Percentiles rank a stretch among this genome's conserved stretches.
phyloP scores from a whole-genome alignment of 1,140 invertebrate genomes.

The Musca domestica region DNA sequence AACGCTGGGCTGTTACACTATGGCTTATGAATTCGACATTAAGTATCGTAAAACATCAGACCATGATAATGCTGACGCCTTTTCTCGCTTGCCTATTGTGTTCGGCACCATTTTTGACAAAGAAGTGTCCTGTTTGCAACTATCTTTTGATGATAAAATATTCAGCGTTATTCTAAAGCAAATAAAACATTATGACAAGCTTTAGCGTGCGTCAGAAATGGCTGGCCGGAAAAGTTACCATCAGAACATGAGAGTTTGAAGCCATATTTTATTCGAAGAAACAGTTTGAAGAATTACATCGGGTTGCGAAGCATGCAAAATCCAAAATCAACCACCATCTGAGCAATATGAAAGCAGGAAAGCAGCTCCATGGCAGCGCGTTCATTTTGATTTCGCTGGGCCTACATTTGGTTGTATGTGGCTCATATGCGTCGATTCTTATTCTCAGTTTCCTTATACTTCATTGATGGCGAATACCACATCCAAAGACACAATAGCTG shows the following conservation, averaged over 20 bases:
- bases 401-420: too few relatives aligned
- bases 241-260: background rate
- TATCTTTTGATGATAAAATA: too few relatives aligned
- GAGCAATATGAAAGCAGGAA: too few relatives aligned
- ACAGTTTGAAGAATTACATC: background rate
- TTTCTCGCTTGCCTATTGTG: constrained; percentile 12
- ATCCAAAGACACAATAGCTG: constrained; percentile 8
- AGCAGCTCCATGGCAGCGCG: too few relatives aligned
- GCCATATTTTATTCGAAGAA: too few relatives aligned
- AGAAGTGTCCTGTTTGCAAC: background rate
- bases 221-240: background rate
- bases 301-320: too few relatives aligned
- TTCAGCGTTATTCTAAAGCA: too few relatives aligned
- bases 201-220: background rate
- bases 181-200: too few relatives aligned
- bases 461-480: too few relatives aligned
- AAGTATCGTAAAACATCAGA: constrained; percentile 30
- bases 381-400: too few relatives aligned
- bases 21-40: constrained; percentile 28
- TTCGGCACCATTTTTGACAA: constrained; percentile 27
- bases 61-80: constrained; percentile 34
- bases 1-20: constrained; percentile 34
- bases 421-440: constrained; percentile 18
- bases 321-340: too few relatives aligned
- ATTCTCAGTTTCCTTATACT: constrained; percentile 23